Base-by-base conservation (phyloP, 2,888 invertebrate genomes). In the Diplazon laetatorius region DNA sequence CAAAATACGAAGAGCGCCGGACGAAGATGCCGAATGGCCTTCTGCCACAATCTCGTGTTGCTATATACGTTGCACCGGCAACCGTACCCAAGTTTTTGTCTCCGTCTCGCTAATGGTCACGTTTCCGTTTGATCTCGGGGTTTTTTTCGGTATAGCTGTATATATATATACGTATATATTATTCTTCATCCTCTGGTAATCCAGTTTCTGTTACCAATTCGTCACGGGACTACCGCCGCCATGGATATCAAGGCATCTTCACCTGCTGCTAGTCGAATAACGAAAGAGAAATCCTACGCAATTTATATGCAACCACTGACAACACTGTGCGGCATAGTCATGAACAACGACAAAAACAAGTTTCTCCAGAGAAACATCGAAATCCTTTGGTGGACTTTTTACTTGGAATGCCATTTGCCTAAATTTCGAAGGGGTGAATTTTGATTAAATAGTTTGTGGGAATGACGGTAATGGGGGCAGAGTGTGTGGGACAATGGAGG, bases 201-300 rank as follows among this genome's bases (percentile, higher is more conserved):
- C 78, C 81, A 82, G 82, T 80, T 82, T 81, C 82, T 81, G 82
- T 82, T 81, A 78, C 80, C 82, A 81, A 82, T 82, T 82, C 82
- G 81, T 82, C 81, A 78, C 76, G 78, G 74, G 60, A 59, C 75
- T 50, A 75, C 78, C 81, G 65, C 69, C 71, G 76, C 62, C 79
- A 78, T 80, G 78, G 78, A 81, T 78, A 81, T 81, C 81, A 80
- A 74, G 68, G 76, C 72, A 76, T 79, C 81, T 78, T 82, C 81
- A 82, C 81, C 81, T 81, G 79, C 78, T 74, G 65, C 57, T 46
- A 55, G 68, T 77, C 4, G 30, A 48, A 71, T 35, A 55, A 35
- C 14, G 62, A 46, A 59, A 18, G 25, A 37, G 37, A 57, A 55
- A 68, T 50, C 42, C 72, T 74, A 62, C 68, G 42, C 62, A 48